Base-by-base conservation (phyloP, 1,140 invertebrate genomes). In the Bursaphelenchus mucronatus region DNA sequence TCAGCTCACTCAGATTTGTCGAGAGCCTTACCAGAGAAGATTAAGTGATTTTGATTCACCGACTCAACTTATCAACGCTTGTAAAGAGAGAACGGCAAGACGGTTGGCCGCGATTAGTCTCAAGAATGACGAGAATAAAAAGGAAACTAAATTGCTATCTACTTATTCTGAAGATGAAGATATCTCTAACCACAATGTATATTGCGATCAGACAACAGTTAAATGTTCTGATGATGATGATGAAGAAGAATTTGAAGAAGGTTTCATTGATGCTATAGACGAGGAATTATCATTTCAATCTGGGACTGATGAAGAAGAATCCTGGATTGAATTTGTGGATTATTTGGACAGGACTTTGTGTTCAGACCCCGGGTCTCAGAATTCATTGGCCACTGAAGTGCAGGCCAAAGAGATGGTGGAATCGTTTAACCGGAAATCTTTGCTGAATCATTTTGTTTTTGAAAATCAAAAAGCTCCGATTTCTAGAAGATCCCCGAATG, bases 1-100 rank as follows among this genome's bases (percentile, higher is more conserved):
- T 30, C 30, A 30, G 30, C 30, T 30, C 30, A 30, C 30, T 30
- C 30, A 30, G 2, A 5, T 30, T 30, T 30, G 2, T 30, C 30
- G 30, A 1, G 30, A 30, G 30, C 30, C 30, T 30, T 30, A 30
- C 21, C 41, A 44, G 52, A 59, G 54, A 55, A 59, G 41, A n/a
- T 39, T 59, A 17, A 46, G 44, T 50, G 57, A 59, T 50, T 13
- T 59, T 13, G 10, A 59, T 50, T 59, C 57, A 3, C 57, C 57
- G 15, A 59, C 21, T 11, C 57, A 59, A 59, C 47, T 59, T 17
- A 59, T 59, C 40, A 44, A 45, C 6, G 57, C 57, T 17, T 59
- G 57, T 43, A 13, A 44, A 13, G 19, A 59, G 40, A 11, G 57
- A n/a, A 45, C 44, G 21, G 19, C 47, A 30, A n/a, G 11, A 50